Percentiles rank a stretch among this genome's conserved stretches.
Conservation (phyloP, 2,888 invertebrate species). For the Barypeithes pellucidus region DNA sequence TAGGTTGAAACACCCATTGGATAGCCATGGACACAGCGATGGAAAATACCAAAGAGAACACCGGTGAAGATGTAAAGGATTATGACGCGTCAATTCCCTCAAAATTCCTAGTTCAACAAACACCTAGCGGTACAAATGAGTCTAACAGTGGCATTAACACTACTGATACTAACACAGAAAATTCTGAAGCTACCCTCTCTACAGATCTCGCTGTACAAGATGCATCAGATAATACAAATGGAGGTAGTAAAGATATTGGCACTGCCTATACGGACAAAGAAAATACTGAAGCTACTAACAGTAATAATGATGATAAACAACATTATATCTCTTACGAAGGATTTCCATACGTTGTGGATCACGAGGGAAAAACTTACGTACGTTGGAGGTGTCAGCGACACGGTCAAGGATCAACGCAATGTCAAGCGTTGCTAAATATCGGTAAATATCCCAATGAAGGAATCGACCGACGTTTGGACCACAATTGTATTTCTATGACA, state of each 20-base stretch:
- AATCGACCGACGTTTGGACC: background rate
- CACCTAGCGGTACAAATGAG: background rate
- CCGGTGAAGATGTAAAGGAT: background rate
- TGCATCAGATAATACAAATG: background rate
- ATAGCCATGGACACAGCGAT: background rate
- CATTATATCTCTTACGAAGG: background rate
- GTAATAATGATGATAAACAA: background rate
- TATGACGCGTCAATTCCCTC: background rate
- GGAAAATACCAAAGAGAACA: background rate
- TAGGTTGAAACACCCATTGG: background rate
- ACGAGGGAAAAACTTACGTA: background rate
- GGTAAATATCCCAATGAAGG: background rate
- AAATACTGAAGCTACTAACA: background rate
- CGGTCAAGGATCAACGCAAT: background rate
- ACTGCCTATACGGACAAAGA: no score
- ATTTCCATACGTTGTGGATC: background rate
- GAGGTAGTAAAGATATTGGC: no score
- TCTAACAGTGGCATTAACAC: no score
- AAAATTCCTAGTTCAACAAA: background rate
- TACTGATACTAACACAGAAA: no score
- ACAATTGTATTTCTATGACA: background rate
- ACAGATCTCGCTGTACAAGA: background rate
- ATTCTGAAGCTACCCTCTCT: no score
- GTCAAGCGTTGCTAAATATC: background rate
- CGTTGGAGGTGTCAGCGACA: background rate